These are phyloP conservation scores for Triplophysa tibetana DNA, from an alignment of 2,113 vertebrate species.

Conservation along the genomic window DNA sequence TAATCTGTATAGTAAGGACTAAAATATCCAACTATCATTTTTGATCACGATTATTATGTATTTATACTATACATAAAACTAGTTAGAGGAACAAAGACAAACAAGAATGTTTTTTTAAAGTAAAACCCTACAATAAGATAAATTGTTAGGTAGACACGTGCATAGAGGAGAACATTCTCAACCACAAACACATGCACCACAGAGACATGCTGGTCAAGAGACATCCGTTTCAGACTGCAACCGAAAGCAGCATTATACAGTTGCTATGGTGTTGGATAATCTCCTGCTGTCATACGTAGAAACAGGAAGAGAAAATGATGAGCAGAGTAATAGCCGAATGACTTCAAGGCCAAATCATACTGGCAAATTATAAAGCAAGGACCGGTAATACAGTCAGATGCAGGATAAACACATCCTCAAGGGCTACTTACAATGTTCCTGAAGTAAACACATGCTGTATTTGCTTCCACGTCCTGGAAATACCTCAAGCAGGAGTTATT, in stretches of 20 bases:
- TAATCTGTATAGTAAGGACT: too few relatives aligned
- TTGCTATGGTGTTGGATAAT: conserved; percentile 31
- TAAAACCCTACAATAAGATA: background rate
- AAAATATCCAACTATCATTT: too few relatives aligned
- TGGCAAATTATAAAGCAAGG: conserved; percentile 44
- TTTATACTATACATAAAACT: too few relatives aligned
- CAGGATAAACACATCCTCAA: conserved; percentile 27
- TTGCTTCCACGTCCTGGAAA: conserved; percentile 36
- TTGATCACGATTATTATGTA: too few relatives aligned
- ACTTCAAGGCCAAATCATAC: conserved; percentile 28
- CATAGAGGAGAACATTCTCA: background rate
- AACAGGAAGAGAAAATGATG: conserved; percentile 25
- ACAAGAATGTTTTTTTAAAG: background rate
- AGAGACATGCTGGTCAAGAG: conserved; percentile 7
- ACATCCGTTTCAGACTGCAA: conserved; percentile 20
- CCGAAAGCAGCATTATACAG: conserved; percentile 34
- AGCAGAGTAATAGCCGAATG: conserved; percentile 39
- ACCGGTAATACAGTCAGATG: background rate
- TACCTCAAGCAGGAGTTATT: conserved; percentile 15
- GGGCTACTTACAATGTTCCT: conserved; percentile 15
- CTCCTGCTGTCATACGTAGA: conserved; percentile 13
- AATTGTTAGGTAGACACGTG: conserved; percentile 1
- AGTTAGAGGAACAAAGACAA: too few relatives aligned
- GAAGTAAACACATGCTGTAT: conserved; percentile 38
- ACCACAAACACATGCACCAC: background rate